Evolutionary conservation across 2,888 invertebrate species (phyloP), one percentile per base, ranked within the genome.

Genomic region (Dynastes grantii): DNA sequence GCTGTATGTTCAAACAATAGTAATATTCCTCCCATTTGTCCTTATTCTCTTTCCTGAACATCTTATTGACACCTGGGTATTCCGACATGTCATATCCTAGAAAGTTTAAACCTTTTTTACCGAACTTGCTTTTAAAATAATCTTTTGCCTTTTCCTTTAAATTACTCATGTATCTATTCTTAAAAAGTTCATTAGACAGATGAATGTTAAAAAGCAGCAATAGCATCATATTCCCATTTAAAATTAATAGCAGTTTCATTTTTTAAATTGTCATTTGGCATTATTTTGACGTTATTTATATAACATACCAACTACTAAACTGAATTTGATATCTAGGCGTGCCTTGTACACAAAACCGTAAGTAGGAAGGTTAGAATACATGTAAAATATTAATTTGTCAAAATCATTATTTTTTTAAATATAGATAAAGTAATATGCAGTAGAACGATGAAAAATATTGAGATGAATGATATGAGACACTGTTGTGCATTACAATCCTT

Each of bases 11-110:
- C 40, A 90, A 85, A 83, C 92, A 92, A 2, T 87, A 80, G 84
- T 92, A 92, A 85, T 93, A 92, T 11, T 89, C 86, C 0, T 89
- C 83, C 92, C 93, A 93, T 73, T 88, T 87, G 64, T 87, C 84
- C 78, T 83, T 83, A 76, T 90, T 87, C 63, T 88, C 85, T 68
- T 88, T 82, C 76, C 86, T 81, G 76, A 88, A 86, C 77, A 88
- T 86, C 53, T 85, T 81, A 81, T 90, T 89, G 5, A 85, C 85
- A 76, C 89, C 88, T 13, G 91, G 91, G 85, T 90, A 92, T 85
- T 90, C 90, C 4, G 87, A 84, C 16, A 87, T 84, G 80, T 88
- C 87, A 22, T 85, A 81, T 9, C 88, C 87, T 64, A 88, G 80
- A 81, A 88, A 87, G 80, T 89, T 85, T 85, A 86, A 85, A 8